phyloP scores from a whole-genome alignment of 1,140 invertebrate species.

The Penaeus vannamei region DNA sequence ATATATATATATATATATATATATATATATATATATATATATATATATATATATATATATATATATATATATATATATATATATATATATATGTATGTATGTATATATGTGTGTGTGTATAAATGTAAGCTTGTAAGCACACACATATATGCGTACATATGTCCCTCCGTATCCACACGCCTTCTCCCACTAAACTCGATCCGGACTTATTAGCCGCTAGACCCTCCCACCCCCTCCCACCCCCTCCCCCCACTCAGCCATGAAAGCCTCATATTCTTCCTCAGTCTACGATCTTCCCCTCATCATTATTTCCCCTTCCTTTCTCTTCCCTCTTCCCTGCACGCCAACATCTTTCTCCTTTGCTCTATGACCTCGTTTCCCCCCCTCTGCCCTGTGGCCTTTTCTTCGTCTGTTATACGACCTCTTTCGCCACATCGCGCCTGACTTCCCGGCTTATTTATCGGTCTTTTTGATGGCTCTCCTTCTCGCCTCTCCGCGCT shows the following conservation, averaged over 20 bases:
- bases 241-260: neutral
- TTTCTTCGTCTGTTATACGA: neutral
- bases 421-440: no score
- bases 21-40: slow-evolving; percentile 42
- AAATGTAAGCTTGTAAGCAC: neutral
- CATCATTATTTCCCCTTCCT: neutral
- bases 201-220: neutral
- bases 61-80: slow-evolving; percentile 18
- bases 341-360: no score
- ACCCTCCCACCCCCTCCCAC: neutral
- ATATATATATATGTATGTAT: slow-evolving; percentile 32
- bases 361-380: neutral
- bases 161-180: neutral
- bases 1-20: slow-evolving; percentile 20
- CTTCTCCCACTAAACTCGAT: neutral
- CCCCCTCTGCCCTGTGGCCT: neutral
- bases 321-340: neutral
- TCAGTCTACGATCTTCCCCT: neutral
- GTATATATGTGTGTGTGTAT: slow-evolving; percentile 26
- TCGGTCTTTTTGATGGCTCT: no score
- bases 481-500: no score
- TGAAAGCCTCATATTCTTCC: neutral
- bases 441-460: no score
- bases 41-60: slow-evolving; percentile 31
- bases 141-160: slow-evolving; percentile 24